Conservation (phyloP, 2,888 invertebrate genomes). For the Brachylomia viminalis region DNA sequence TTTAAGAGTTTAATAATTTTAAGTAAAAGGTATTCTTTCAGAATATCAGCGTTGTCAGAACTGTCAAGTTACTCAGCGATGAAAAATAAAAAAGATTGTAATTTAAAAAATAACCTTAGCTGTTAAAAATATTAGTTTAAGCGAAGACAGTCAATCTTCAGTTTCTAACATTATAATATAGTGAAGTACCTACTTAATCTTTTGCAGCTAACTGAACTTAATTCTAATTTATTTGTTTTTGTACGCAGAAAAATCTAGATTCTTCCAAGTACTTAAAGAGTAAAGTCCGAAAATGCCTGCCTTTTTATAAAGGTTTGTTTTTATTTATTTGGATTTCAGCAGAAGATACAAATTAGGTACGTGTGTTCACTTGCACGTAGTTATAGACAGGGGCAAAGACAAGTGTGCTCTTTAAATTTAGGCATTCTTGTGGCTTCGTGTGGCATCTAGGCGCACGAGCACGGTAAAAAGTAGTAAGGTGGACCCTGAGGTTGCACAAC, state of each 20-base stretch:
- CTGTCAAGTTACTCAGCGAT: constrained; percentile 9
- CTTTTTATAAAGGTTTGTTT: neutral
- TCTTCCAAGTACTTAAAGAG: neutral
- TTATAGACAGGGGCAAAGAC: too few species aligned
- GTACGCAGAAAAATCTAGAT: constrained; percentile 3
- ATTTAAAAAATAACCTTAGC: neutral
- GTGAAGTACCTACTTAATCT: constrained; percentile 42
- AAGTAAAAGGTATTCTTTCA: neutral
- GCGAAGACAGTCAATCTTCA: constrained; percentile 31
- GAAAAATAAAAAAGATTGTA: constrained; percentile 31
- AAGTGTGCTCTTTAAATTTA: too few species aligned
- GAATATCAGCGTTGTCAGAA: neutral
- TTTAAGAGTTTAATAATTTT: neutral
- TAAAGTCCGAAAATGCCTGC: neutral
- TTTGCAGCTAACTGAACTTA: constrained; percentile 16
- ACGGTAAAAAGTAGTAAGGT: neutral
- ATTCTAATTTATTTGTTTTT: constrained; percentile 25
- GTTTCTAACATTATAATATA: constrained; percentile 37
- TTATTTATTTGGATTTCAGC: neutral
- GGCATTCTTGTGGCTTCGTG: too few species aligned
- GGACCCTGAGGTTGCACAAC: neutral
- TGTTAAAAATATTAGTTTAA: constrained; percentile 12
- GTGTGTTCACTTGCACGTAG: too few species aligned
- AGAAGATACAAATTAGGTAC: neutral
- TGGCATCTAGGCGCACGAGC: neutral